These are phyloP conservation scores for Capromys pilorides DNA, from an alignment of 2,797 vertebrate genomes.

Conservation along the genomic window DNA sequence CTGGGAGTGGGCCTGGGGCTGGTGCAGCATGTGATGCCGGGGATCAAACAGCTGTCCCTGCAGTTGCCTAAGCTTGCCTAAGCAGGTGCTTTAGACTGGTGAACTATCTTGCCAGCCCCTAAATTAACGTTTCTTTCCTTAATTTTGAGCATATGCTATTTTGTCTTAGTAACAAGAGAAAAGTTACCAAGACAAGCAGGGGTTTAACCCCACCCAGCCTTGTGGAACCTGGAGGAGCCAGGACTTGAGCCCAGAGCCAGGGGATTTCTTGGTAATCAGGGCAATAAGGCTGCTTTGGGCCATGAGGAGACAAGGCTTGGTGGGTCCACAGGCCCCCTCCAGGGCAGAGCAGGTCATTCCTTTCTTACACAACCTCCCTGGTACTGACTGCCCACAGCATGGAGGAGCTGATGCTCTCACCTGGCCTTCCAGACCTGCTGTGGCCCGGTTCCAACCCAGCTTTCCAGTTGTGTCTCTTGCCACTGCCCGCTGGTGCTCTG, in stretches of 20 bases:
- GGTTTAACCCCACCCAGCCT: background rate
- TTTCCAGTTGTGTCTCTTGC: background rate
- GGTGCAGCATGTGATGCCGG: too few species aligned
- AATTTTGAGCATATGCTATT: too few species aligned
- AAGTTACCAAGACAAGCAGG: too few species aligned
- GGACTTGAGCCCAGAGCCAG: background rate
- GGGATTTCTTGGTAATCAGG: background rate
- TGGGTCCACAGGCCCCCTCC: background rate
- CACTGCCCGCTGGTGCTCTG: too few species aligned
- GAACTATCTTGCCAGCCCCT: too few species aligned
- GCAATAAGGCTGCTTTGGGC: background rate
- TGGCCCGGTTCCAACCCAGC: background rate
- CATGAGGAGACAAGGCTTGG: background rate
- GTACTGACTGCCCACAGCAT: background rate
- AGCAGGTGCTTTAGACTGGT: too few species aligned
- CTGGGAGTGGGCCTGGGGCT: too few species aligned
- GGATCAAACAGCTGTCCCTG: too few species aligned
- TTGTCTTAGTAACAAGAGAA: too few species aligned
- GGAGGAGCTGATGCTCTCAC: background rate
- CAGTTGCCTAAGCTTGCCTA: too few species aligned
- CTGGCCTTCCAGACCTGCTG: background rate
- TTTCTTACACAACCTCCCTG: background rate
- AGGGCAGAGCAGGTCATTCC: background rate
- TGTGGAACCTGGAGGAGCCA: background rate
- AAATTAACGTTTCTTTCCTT: too few species aligned